Evolutionary conservation across 2,888 invertebrate genomes (phyloP), one percentile per base, ranked within the genome.

Genomic region (Mesopsocus fuscifrons): DNA sequence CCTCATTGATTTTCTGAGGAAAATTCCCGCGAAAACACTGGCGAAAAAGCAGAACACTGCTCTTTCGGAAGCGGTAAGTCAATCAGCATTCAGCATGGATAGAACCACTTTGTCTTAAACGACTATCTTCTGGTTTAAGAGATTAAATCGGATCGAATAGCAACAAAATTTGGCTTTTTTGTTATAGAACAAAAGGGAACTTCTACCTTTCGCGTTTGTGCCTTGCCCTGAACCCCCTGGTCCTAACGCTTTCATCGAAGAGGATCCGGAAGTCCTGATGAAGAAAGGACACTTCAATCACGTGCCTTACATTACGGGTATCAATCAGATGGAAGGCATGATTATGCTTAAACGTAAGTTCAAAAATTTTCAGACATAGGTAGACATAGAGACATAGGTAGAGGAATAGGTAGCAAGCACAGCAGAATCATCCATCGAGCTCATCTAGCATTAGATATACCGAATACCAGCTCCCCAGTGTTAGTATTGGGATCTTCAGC

Each of bases 1-100:
- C 3, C 53, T 64, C 2, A 52, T 63, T 15, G 52, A 57, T 11
- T 57, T 59, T 51, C 50, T 67, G n/a, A 55, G 53, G 16, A 52
- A 53, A 3, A 50, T 60, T 4, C 56, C 60, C 35, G 52, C 57
- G 0, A 54, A 56, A 45, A 54, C 51, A 20, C 53, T 66, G 52
- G 49, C 57, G 15, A 55, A 56, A 42, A 1, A 55, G 54, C 2
- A 46, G 53, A 1, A 57, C 59, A 41, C 60, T 59, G 45, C 55
- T 61, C 2, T 55, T 61, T 45, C 55, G 57, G 2, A 53, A 51
- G 16, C 47, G 55, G 2, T 61, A 61, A 0, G 43, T 59, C n/a
- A n/a, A n/a, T n/a, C n/a, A n/a, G 9, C 52, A 59, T n/a, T n/a
- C n/a, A n/a, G n/a, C 41, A 58, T 61, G 60, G 53, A 59, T 54